These are phyloP conservation scores for Ianthella basta DNA, from an alignment of 37 sponge, comb jelly and placozoan genomes.

Conservation along the genomic window DNA sequence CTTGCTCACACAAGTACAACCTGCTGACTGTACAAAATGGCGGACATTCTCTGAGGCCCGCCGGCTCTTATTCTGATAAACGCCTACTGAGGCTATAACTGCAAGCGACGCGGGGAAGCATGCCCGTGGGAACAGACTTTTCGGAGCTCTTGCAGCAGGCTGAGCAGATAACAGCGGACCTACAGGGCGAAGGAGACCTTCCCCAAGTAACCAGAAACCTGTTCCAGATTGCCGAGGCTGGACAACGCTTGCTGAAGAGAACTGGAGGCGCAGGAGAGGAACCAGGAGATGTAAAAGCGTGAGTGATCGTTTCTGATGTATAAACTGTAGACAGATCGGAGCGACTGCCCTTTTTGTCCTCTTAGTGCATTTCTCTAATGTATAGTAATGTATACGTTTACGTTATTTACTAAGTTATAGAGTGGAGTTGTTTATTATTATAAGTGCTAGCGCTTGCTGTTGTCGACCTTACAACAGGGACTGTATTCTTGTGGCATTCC, in stretches of 20 bases:
- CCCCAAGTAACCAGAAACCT: constrained; percentile 92
- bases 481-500: too few relatives aligned
- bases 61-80: not conserved
- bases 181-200: constrained; percentile 72
- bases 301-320: constrained; percentile 42
- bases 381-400: not conserved
- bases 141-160: constrained; percentile 89
- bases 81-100: not conserved
- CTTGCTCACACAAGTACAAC: not conserved
- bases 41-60: not conserved
- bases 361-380: not conserved
- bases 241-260: constrained; percentile 86
- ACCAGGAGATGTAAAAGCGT: constrained; percentile 86
- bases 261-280: constrained; percentile 63
- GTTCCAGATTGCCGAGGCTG: constrained; percentile 94
- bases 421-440: not conserved
- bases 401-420: not conserved
- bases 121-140: constrained; percentile 56
- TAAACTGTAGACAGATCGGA: constrained; percentile 58
- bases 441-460: too few relatives aligned
- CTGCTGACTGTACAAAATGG: constrained; percentile 24
- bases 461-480: too few relatives aligned
- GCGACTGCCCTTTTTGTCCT: not conserved
- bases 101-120: constrained; percentile 17
- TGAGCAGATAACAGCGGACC: constrained; percentile 85